phyloP scores from a whole-genome alignment of 2,797 vertebrate genomes.

The Cynodonichthys magdalenae region DNA sequence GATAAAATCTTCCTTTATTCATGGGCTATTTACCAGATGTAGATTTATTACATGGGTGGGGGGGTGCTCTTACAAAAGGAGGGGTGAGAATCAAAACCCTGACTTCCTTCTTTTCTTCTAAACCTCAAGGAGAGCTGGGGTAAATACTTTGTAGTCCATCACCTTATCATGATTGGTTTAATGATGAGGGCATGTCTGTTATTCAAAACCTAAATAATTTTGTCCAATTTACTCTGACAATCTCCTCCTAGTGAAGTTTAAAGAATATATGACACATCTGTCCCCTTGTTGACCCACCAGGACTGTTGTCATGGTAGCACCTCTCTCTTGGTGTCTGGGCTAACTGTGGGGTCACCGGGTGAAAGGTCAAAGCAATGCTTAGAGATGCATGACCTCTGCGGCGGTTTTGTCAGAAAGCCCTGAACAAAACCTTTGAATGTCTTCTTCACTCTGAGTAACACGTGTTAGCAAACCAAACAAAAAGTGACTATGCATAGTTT shows the following conservation, averaged over 20 bases:
- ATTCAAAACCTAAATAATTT: constrained; percentile 11
- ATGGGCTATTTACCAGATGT: constrained; percentile 83
- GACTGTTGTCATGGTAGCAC: constrained; percentile 52
- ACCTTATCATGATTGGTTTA: constrained; percentile 61
- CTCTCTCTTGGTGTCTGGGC: constrained; percentile 38
- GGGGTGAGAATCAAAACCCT: constrained; percentile 55
- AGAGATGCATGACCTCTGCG: constrained; percentile 58
- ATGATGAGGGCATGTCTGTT: constrained; percentile 2
- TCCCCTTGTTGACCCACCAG: constrained; percentile 64
- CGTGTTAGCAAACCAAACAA: background rate
- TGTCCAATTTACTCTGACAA: no score
- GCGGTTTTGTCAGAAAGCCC: constrained; percentile 48
- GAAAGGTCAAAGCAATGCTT: constrained; percentile 70
- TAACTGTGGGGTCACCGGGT: constrained; percentile 61
- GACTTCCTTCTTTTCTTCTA: constrained; percentile 33
- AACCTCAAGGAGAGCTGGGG: constrained; percentile 49
- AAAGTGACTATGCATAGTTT: background rate
- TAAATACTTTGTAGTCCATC: constrained; percentile 46
- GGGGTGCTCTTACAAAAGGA: constrained; percentile 78
- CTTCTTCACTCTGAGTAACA: constrained; percentile 36
- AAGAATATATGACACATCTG: constrained; percentile 31
- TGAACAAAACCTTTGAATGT: constrained; percentile 42
- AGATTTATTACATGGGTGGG: constrained; percentile 80
- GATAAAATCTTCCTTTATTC: constrained; percentile 84
- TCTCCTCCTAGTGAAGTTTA: background rate